Evolutionary conservation across 2,113 vertebrate species (phyloP).

Genomic region (Chitala chitala): DNA sequence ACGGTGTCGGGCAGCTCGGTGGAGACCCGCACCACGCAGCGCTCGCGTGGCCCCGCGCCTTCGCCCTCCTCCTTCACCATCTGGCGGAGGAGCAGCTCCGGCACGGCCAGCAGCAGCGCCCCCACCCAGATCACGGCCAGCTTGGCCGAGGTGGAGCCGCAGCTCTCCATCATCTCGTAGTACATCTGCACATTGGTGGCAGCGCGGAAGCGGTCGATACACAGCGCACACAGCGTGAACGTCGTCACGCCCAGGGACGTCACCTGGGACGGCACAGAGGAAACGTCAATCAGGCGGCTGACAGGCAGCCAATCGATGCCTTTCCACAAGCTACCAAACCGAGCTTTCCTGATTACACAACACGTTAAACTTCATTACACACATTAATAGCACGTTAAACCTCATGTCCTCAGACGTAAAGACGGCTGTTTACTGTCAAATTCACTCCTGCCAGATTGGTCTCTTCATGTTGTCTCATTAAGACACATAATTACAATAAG

Average conservation of each 20-base stretch:
- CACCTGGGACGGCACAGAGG: slow-evolving; percentile 62
- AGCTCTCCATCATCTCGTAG: slow-evolving; percentile 98
- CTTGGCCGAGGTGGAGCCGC: slow-evolving; percentile 87
- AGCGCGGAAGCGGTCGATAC: slow-evolving; percentile 91
- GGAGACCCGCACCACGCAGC: slow-evolving; percentile 86
- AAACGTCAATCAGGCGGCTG: neutral
- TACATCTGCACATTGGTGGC: slow-evolving; percentile 98
- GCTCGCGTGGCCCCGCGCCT: slow-evolving; percentile 57
- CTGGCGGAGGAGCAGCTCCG: slow-evolving; percentile 88
- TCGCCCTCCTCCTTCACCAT: slow-evolving; percentile 71
- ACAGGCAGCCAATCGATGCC: no score
- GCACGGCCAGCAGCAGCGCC: slow-evolving; percentile 83
- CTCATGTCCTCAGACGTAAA: no score
- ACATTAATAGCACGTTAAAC: no score
- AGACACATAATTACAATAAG: no score
- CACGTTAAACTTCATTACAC: no score
- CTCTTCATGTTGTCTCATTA: no score
- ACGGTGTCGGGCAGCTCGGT: slow-evolving; percentile 83
- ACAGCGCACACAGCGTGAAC: slow-evolving; percentile 91
- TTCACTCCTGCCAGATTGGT: no score
- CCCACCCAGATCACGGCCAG: slow-evolving; percentile 96
- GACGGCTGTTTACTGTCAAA: no score
- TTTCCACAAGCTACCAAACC: no score
- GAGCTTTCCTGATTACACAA: no score
- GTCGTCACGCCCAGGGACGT: slow-evolving; percentile 93